A percentile compares a stretch with the other conserved stretches of the same genome.
These are phyloP conservation scores for Bufo gargarizans DNA, from an alignment of 2,113 vertebrate species.

Conservation along the genomic window DNA sequence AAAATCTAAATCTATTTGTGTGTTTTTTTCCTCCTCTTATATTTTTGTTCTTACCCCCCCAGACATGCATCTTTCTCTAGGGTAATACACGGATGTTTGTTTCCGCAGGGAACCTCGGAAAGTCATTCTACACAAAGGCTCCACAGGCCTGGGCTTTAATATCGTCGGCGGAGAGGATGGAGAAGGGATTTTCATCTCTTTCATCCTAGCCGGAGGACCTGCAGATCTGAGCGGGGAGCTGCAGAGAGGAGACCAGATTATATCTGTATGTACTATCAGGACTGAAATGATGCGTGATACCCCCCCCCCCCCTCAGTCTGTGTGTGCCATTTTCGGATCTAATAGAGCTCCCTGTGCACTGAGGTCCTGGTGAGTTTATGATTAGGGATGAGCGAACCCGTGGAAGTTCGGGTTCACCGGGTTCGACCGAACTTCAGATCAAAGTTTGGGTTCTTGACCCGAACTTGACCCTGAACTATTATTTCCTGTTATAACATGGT, in stretches of 20 bases:
- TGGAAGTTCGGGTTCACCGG: no score
- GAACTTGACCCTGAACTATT: no score
- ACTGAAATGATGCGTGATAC: no score
- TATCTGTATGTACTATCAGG: constrained; percentile 83
- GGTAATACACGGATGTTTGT: constrained; percentile 63
- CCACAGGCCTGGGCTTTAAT: constrained; percentile 96
- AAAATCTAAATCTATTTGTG: no score
- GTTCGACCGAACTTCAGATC: no score
- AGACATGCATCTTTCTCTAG: background rate
- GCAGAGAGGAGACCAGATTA: constrained; percentile 92
- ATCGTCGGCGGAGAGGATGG: constrained; percentile 96
- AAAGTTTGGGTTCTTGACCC: no score
- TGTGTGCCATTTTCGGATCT: background rate
- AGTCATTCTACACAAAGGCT: constrained; percentile 93
- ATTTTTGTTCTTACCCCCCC: no score
- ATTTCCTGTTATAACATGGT: no score
- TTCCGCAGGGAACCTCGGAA: constrained; percentile 91
- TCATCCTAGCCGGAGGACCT: constrained; percentile 94
- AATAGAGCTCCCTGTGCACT: background rate
- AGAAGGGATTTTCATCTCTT: constrained; percentile 97
- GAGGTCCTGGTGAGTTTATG: background rate
- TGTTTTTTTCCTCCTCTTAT: no score
- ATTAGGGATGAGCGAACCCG: no score
- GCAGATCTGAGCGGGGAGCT: constrained; percentile 95
- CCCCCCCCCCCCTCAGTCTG: background rate